These are phyloP conservation scores for Lemur catta DNA, from an alignment of 2,797 vertebrate species.

Conservation along the genomic window DNA sequence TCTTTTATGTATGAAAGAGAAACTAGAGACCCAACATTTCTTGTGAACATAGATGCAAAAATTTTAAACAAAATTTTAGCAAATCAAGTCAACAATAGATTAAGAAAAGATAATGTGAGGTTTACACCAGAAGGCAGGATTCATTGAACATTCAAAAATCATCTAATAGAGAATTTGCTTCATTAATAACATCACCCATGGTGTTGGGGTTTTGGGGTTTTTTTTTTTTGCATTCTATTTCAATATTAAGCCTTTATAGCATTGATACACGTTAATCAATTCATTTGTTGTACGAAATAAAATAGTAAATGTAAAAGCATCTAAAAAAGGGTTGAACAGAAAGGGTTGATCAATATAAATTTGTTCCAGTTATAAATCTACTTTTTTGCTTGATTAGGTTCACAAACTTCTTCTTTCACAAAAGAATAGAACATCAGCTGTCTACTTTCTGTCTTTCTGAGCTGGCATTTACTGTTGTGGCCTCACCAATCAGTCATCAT, in stretches of 20 bases:
- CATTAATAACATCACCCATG: neutral
- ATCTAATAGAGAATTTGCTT: neutral
- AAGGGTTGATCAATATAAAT: neutral
- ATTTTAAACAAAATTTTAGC: neutral
- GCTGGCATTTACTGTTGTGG: neutral
- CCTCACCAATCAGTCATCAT: neutral
- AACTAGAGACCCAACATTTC: neutral
- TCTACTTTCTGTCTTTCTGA: neutral
- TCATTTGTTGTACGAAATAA: neutral
- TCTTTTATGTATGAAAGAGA: neutral
- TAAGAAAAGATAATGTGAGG: neutral
- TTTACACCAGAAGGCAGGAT: neutral
- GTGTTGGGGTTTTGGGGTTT: neutral
- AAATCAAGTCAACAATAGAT: neutral
- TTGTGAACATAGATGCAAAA: neutral
- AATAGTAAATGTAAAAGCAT: neutral
- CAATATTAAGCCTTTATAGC: neutral
- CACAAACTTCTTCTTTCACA: neutral
- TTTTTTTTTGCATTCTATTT: neutral
- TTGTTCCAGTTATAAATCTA: neutral
- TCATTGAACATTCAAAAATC: neutral
- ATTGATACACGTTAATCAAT: neutral
- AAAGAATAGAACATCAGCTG: neutral
- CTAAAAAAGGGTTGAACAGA: neutral
- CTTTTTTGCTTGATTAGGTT: neutral